Evolutionary conservation across 2,113 vertebrate genomes (phyloP), one percentile per base, ranked within the genome.

Genomic region (Gobius niger): DNA sequence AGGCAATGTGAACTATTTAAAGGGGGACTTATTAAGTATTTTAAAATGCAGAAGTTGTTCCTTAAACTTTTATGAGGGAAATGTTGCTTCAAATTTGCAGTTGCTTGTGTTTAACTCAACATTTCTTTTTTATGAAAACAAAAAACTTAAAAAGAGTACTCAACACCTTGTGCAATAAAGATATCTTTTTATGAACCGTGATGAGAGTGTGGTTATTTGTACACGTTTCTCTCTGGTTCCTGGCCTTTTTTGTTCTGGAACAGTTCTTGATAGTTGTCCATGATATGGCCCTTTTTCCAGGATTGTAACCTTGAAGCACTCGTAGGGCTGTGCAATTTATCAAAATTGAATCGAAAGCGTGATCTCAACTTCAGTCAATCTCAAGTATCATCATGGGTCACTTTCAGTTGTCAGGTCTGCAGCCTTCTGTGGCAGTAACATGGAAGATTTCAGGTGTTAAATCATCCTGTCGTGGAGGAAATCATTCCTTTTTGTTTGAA

Each of bases 111-210:
- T 96, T 96, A 96, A 92, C 87, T 94, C 95, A 93, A 97, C 94
- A 90, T 92, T 93, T 91, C 93, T 96, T 98, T 97, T 98, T 94
- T 97, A 97, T 95, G 93, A 96, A 93, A 94, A 91, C 85, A 90
- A 95, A 95, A 95, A 92, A 91, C 80, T 91, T 93, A 94, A 95
- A 95, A 93, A 94, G 88, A 93, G 86, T 91, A 91, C 88, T 92
- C 94, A 95, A 96, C 93, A 94, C 95, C 93, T 95, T 96, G 95
- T 97, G 96, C 96, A 98, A 98, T 98, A 98, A 98, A 98, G 95
- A 94, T 98, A 98, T 98, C 94, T 98, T 98, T 98, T 93, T 98
- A 98, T 24, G 66, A 94, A 86, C 82, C 85, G 87, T 74, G 73
- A 79, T 15, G 64, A 63, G 11, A 19, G 70, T 57, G 60, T 81